Evolutionary conservation across 2,797 vertebrate genomes (phyloP).

Genomic region (Glyptemys insculpta): DNA sequence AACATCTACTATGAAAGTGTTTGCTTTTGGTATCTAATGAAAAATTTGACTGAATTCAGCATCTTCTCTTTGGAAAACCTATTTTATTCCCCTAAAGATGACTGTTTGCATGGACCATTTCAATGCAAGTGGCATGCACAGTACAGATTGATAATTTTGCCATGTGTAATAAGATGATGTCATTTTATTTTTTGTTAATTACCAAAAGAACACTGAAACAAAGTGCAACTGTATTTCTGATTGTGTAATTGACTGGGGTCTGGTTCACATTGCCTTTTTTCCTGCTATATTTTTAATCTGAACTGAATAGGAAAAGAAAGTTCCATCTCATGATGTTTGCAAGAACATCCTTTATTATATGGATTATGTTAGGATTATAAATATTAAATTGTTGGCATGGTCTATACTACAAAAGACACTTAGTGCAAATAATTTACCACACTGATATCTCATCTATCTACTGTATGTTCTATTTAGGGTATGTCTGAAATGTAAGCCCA

Average conservation of each 20-base stretch:
- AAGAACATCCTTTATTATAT: not conserved
- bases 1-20: not conserved
- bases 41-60: constrained; percentile 21
- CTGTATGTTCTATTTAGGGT: not conserved
- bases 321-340: constrained; percentile 14
- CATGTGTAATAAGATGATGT: not conserved
- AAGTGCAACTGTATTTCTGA: not conserved
- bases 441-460: not conserved
- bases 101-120: not conserved
- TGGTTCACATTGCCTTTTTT: not conserved
- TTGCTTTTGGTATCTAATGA: not conserved
- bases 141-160: not conserved
- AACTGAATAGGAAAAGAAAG: constrained; percentile 1
- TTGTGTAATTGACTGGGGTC: not conserved
- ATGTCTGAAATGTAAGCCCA: too few species aligned
- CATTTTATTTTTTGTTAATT: constrained; percentile 3
- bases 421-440: constrained; percentile 62
- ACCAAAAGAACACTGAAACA: not conserved
- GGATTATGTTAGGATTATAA: too few species aligned
- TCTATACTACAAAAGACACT: constrained; percentile 16
- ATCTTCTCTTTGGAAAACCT: not conserved
- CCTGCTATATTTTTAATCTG: constrained; percentile 56
- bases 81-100: not conserved
- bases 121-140: not conserved
- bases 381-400: not conserved